phyloP scores from a whole-genome alignment of 2,888 invertebrate species.

The Mesorhabditis spiculigera region DNA sequence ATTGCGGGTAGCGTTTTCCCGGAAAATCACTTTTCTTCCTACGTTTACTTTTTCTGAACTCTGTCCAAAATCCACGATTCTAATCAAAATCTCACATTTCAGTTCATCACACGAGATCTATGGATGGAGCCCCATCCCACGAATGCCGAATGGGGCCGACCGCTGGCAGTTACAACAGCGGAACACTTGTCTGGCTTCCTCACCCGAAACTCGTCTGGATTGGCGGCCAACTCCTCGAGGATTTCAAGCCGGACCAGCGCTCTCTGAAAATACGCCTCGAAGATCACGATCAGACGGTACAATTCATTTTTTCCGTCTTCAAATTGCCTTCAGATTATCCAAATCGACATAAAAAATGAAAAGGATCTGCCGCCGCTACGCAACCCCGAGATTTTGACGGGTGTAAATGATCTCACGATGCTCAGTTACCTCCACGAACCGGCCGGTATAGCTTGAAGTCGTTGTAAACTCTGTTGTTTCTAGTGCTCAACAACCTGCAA shows the following conservation, averaged over 20 bases:
- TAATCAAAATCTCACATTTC: no score
- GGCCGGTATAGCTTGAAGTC: slow-evolving; percentile 60
- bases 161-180: slow-evolving; percentile 21
- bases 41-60: no score
- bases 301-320: neutral
- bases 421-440: slow-evolving; percentile 96
- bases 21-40: no score
- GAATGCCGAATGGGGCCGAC: no score
- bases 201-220: slow-evolving; percentile 51
- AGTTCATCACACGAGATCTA: no score
- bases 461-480: slow-evolving; percentile 22
- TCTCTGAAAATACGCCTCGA: neutral
- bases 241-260: slow-evolving; percentile 21
- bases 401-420: slow-evolving; percentile 93
- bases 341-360: slow-evolving; percentile 22
- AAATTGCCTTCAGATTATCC: slow-evolving; percentile 23
- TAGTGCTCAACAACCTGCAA: slow-evolving; percentile 85
- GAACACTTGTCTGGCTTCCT: slow-evolving; percentile 50
- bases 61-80: no score
- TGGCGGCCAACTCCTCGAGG: slow-evolving; percentile 38
- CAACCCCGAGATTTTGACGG: slow-evolving; percentile 91
- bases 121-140: no score
- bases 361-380: slow-evolving; percentile 77
- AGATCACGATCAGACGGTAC: neutral
- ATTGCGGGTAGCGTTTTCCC: no score